Conservation (phyloP, 2,888 invertebrate species). For the Andrena chrysosceles region DNA sequence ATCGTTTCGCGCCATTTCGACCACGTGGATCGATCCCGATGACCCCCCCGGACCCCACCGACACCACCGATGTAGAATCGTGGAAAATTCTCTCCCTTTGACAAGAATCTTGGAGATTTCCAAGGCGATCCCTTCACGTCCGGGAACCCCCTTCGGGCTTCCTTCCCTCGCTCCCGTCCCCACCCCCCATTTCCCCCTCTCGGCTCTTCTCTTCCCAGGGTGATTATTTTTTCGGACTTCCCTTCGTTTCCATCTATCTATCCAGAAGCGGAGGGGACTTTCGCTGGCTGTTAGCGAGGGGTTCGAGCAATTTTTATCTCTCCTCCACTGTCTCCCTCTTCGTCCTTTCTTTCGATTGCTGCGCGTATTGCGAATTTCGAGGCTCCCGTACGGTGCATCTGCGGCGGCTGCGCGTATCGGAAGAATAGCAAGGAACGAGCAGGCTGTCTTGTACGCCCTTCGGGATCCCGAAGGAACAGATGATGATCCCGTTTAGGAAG, state of each 20-base stretch:
- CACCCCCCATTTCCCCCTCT: background rate
- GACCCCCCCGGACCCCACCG: background rate
- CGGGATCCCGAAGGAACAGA: conserved; percentile 81
- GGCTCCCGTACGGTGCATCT: conserved; percentile 71
- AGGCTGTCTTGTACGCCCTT: conserved; percentile 49
- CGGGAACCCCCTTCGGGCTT: background rate
- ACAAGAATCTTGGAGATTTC: background rate
- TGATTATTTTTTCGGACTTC: conserved; percentile 48
- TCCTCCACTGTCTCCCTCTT: conserved; percentile 43
- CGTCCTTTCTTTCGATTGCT: conserved; percentile 16
- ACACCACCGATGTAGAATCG: background rate
- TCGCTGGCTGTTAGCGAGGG: conserved; percentile 60
- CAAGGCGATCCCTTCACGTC: background rate
- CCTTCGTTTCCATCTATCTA: conserved; percentile 45
- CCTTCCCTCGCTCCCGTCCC: background rate
- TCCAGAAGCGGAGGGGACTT: conserved; percentile 41
- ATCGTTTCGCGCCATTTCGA: conserved; percentile 10
- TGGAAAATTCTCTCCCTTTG: conserved; percentile 3
- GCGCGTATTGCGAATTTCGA: conserved; percentile 71
- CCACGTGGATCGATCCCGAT: background rate
- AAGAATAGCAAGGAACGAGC: conserved; percentile 76
- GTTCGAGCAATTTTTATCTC: conserved; percentile 73
- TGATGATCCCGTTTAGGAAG: conserved; percentile 83
- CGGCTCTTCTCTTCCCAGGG: conserved; percentile 20
- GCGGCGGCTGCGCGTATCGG: conserved; percentile 72